phyloP scores from a whole-genome alignment of 2,113 vertebrate species.

The Cryptomyrus ogoouensis region DNA sequence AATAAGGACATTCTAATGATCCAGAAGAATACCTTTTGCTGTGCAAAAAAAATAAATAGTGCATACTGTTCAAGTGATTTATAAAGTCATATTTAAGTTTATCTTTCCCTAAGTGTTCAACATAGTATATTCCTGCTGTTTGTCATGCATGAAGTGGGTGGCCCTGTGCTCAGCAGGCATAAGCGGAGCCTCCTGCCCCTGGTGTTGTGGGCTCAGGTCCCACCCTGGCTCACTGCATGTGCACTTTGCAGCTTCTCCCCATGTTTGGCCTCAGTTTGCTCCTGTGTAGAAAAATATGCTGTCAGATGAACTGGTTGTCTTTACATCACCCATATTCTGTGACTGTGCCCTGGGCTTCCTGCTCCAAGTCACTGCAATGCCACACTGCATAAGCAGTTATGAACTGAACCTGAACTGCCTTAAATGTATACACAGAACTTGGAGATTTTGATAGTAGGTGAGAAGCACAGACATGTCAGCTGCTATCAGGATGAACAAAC shows the following conservation, averaged over 20 bases:
- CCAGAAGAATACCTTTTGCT: neutral
- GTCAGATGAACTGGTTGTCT: neutral
- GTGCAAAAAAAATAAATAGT: neutral
- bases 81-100: neutral
- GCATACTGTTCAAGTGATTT: neutral
- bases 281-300: neutral
- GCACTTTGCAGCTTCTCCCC: neutral
- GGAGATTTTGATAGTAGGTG: neutral
- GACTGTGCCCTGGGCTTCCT: neutral
- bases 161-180: neutral
- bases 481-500: neutral
- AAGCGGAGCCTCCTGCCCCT: neutral
- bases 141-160: neutral
- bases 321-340: neutral
- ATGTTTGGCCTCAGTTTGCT: neutral
- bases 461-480: neutral
- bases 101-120: neutral
- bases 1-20: neutral
- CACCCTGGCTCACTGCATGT: neutral
- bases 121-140: neutral
- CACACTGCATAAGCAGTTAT: neutral
- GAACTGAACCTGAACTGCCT: neutral
- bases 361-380: neutral
- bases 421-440: neutral
- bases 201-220: neutral